Percentiles rank a stretch among this genome's conserved stretches.
phyloP scores from a whole-genome alignment of 2,888 invertebrate species.

The Caenorhabditis becei region DNA sequence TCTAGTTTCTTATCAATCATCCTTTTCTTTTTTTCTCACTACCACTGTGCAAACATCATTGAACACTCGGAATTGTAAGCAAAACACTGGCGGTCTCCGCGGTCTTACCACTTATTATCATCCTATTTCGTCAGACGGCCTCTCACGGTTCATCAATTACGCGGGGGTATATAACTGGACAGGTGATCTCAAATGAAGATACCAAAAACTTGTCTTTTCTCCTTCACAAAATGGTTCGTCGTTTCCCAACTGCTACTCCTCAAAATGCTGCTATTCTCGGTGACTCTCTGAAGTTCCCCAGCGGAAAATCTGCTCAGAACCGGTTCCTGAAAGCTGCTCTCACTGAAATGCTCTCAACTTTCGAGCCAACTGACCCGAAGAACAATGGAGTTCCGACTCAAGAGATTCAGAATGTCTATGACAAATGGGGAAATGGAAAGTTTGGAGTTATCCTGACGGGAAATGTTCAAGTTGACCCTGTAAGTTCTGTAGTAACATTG shows the following conservation, averaged over 20 bases:
- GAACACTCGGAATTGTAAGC: constrained; percentile 39
- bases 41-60: constrained; percentile 40
- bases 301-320: constrained; percentile 55
- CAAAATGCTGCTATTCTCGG: constrained; percentile 40
- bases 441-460: constrained; percentile 74
- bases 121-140: constrained; percentile 44
- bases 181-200: not conserved
- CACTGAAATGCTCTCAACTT: constrained; percentile 43
- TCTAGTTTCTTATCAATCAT: no score
- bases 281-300: constrained; percentile 42
- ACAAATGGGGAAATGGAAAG: constrained; percentile 73
- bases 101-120: constrained; percentile 34
- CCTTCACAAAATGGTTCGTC: constrained; percentile 32
- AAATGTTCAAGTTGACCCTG: constrained; percentile 62
- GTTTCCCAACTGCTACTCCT: constrained; percentile 30
- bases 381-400: constrained; percentile 68
- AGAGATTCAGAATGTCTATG: constrained; percentile 65
- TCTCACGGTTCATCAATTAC: constrained; percentile 28
- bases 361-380: constrained; percentile 40
- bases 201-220: not conserved
- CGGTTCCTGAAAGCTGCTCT: constrained; percentile 62
- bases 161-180: not conserved
- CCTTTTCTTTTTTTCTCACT: no score
- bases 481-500: no score
- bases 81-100: constrained; percentile 36